Conservation (phyloP, 2,113 vertebrate genomes). For the Erinaceus europaeus region DNA sequence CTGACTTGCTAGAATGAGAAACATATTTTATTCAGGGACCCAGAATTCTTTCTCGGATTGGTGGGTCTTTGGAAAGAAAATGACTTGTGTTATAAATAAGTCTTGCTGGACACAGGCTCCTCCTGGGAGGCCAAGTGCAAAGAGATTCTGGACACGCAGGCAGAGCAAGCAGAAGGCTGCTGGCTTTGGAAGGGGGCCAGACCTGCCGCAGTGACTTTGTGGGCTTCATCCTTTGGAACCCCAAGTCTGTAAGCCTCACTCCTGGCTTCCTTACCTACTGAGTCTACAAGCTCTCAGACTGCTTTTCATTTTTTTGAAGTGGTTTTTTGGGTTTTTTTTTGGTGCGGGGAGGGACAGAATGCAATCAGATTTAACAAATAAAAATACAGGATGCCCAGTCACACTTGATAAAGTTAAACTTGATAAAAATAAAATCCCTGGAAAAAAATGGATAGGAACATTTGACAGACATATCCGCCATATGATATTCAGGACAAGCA, state of each 20-base stretch:
- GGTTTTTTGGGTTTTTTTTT: too few species aligned
- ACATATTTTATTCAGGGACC: constrained; percentile 58
- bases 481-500: neutral
- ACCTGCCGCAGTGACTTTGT: constrained; percentile 19
- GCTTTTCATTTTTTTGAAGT: neutral
- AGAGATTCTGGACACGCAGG: constrained; percentile 16
- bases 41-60: constrained; percentile 53
- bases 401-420: too few species aligned
- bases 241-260: neutral
- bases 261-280: neutral
- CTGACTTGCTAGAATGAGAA: constrained; percentile 51
- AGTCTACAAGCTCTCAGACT: neutral
- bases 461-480: neutral
- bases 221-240: neutral
- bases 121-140: constrained; percentile 21
- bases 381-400: neutral
- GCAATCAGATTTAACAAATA: constrained; percentile 24
- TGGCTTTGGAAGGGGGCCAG: neutral
- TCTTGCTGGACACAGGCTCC: neutral
- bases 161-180: neutral
- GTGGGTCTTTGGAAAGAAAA: constrained; percentile 50
- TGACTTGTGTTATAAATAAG: constrained; percentile 6
- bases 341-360: neutral
- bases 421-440: neutral
- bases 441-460: neutral